Evolutionary conservation across 2,113 vertebrate species (phyloP).

Genomic region (Albula glossodonta): DNA sequence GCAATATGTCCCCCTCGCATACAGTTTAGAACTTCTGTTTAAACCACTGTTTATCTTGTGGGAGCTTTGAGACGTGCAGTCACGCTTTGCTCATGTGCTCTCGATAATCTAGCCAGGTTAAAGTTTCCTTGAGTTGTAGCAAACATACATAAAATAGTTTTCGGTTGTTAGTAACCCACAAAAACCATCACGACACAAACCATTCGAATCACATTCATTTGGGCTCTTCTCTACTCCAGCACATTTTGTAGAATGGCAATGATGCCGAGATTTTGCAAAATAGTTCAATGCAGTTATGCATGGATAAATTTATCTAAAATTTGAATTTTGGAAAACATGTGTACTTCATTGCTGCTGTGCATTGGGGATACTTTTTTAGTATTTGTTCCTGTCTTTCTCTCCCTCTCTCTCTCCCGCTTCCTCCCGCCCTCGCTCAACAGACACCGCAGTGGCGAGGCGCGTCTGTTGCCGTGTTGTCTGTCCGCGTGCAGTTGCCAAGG

Average conservation of each 20-base stretch:
- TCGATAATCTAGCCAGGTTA: background rate
- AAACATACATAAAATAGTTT: background rate
- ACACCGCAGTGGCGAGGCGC: constrained; percentile 1
- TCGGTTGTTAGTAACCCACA: background rate
- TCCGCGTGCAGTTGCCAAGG: constrained; percentile 12
- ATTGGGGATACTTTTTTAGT: background rate
- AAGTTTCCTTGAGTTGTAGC: background rate
- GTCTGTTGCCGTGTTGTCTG: constrained; percentile 13
- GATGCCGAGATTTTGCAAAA: too few species aligned
- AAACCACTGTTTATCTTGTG: background rate
- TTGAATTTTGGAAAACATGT: background rate
- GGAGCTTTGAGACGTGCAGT: background rate
- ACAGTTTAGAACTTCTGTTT: background rate
- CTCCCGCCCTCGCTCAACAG: background rate
- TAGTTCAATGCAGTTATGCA: background rate
- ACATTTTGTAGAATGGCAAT: background rate
- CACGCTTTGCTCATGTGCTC: background rate
- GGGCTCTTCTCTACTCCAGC: background rate
- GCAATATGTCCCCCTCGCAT: constrained; percentile 34
- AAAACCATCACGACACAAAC: background rate
- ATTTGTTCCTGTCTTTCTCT: constrained; percentile 24
- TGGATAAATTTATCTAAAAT: background rate
- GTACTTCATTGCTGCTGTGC: constrained; percentile 18
- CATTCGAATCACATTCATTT: background rate
- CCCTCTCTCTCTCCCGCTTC: constrained; percentile 35